Evolutionary conservation across 2,797 vertebrate genomes (phyloP).

Genomic region (Lagodon rhomboides): DNA sequence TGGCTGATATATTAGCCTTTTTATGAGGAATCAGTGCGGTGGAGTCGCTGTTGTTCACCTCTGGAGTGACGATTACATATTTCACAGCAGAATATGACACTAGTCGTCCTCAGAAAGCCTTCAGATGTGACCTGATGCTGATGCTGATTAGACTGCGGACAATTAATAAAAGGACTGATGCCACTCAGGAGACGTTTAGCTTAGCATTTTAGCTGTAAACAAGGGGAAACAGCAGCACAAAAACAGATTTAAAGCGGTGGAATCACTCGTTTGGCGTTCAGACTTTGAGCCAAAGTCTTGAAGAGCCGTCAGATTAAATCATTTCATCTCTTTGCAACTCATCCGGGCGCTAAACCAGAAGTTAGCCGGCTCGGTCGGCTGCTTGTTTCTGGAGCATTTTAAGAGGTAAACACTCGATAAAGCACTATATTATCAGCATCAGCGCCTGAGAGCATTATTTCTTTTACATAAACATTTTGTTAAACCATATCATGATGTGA

Average conservation of each 20-base stretch:
- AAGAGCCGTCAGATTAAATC: no score
- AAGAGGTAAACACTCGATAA: background rate
- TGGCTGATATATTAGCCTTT: conserved; percentile 58
- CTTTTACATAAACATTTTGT: background rate
- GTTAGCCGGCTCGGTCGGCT: no score
- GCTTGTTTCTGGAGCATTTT: no score
- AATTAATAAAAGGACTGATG: background rate
- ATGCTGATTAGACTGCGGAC: conserved; percentile 4
- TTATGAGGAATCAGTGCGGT: conserved; percentile 59
- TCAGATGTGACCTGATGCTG: background rate
- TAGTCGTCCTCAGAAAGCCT: background rate
- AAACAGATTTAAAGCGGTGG: no score
- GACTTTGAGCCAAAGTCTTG: no score
- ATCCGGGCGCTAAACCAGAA: no score
- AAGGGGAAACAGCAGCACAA: no score
- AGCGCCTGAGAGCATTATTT: background rate
- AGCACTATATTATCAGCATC: background rate
- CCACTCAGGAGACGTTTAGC: no score
- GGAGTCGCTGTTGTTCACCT: conserved; percentile 39
- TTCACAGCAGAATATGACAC: conserved; percentile 5
- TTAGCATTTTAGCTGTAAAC: no score
- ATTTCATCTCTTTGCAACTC: no score
- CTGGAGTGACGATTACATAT: conserved; percentile 29
- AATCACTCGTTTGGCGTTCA: no score
- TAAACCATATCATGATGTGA: background rate